Evolutionary conservation across 2,888 invertebrate genomes (phyloP).

Genomic region (Zootermopsis nevadensis): DNA sequence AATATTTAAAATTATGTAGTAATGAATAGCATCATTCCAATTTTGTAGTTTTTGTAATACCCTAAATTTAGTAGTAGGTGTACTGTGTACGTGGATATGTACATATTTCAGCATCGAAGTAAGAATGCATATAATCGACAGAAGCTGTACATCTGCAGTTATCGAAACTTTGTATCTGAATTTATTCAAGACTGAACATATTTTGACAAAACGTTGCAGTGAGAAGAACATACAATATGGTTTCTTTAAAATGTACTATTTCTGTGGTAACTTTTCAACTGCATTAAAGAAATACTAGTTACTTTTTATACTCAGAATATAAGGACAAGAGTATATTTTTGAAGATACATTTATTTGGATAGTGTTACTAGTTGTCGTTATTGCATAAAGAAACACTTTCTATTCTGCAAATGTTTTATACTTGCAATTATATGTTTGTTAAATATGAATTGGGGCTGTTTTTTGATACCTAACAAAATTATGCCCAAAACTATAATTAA

Average conservation of each 20-base stretch:
- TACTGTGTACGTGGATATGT: background rate
- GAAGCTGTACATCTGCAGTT: background rate
- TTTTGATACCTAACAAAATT: constrained; percentile 22
- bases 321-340: constrained; percentile 34
- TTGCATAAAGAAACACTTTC: constrained; percentile 10
- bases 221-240: background rate
- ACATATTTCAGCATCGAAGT: constrained; percentile 1
- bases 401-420: constrained; percentile 33
- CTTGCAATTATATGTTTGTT: constrained; percentile 25
- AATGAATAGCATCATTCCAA: background rate
- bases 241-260: background rate
- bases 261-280: constrained; percentile 26
- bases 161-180: background rate
- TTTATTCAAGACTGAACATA: constrained; percentile 29
- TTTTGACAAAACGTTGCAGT: background rate
- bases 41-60: constrained; percentile 37
- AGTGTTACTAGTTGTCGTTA: constrained; percentile 30
- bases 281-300: constrained; percentile 30
- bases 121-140: background rate
- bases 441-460: constrained; percentile 21
- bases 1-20: constrained; percentile 18
- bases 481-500: background rate
- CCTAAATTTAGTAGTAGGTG: background rate
- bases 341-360: constrained; percentile 38
- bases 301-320: constrained; percentile 30